Evolutionary conservation across 2,797 vertebrate species (phyloP).

Genomic region (Capromys pilorides): DNA sequence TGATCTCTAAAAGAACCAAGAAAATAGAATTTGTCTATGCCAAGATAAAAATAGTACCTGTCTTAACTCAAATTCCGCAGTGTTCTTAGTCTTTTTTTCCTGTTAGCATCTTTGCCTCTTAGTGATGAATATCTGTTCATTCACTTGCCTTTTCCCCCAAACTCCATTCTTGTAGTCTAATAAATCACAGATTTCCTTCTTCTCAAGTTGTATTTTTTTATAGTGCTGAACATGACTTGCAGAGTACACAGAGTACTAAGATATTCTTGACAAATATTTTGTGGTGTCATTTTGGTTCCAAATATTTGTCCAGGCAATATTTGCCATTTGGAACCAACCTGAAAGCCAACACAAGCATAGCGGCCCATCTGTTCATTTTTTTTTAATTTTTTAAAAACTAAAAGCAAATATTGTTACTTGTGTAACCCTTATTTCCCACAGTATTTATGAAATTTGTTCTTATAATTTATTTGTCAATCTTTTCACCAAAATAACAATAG

Average conservation of each 20-base stretch:
- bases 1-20: slow-evolving; percentile 71
- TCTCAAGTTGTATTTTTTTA: slow-evolving; percentile 86
- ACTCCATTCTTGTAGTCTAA: slow-evolving; percentile 78
- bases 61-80: slow-evolving; percentile 70
- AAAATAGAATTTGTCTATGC: slow-evolving; percentile 59
- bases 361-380: slow-evolving; percentile 49
- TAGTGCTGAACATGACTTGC: slow-evolving; percentile 85
- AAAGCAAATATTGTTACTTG: slow-evolving; percentile 11
- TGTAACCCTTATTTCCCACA: background rate
- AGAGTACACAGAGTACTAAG: slow-evolving; percentile 87
- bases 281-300: slow-evolving; percentile 83
- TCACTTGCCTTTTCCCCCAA: slow-evolving; percentile 69
- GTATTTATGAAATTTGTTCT: background rate
- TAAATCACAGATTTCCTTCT: slow-evolving; percentile 84
- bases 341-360: slow-evolving; percentile 59
- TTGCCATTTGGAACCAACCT: slow-evolving; percentile 71
- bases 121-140: slow-evolving; percentile 81
- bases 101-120: slow-evolving; percentile 60
- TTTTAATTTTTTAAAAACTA: slow-evolving; percentile 40
- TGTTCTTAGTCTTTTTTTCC: slow-evolving; percentile 63
- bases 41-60: slow-evolving; percentile 69
- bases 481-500: slow-evolving; percentile 40
- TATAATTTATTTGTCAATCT: slow-evolving; percentile 19
- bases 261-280: slow-evolving; percentile 86
- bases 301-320: slow-evolving; percentile 85